phyloP scores from a whole-genome alignment of 2,113 vertebrate genomes.

The Barnardius zonarius region DNA sequence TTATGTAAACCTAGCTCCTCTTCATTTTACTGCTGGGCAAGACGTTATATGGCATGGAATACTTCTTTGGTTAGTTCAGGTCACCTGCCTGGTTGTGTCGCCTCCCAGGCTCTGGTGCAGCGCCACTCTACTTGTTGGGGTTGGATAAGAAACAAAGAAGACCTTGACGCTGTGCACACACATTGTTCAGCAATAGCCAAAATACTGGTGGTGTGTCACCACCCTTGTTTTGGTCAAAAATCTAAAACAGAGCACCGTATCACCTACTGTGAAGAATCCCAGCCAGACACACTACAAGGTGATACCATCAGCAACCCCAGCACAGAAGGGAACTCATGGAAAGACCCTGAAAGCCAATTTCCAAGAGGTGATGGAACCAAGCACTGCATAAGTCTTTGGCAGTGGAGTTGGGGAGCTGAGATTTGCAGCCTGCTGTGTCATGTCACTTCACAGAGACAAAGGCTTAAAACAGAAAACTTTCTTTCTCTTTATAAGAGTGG shows the following conservation, averaged over 20 bases:
- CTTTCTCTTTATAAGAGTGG: not conserved
- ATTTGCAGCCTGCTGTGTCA: not conserved
- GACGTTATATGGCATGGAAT: rapidly evolving
- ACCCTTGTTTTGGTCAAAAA: not conserved
- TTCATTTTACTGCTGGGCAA: not conserved
- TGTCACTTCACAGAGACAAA: not conserved
- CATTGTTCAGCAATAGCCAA: not conserved
- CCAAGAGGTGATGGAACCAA: not conserved
- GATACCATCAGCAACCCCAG: not conserved
- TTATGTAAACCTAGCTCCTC: not conserved
- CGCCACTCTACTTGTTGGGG: rapidly evolving
- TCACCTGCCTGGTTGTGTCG: not conserved
- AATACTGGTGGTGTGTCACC: rapidly evolving
- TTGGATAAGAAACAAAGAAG: not conserved
- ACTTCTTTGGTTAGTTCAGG: not conserved
- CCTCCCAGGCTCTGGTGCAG: rapidly evolving
- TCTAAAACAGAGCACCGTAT: not conserved
- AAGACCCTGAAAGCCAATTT: not conserved
- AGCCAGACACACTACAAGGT: rapidly evolving
- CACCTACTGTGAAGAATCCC: rapidly evolving
- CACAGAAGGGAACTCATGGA: not conserved
- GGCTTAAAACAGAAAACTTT: not conserved
- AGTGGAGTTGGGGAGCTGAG: rapidly evolving
- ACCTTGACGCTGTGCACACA: not conserved
- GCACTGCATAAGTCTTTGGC: not conserved